Base-by-base conservation (phyloP, 1,140 invertebrate species). In the Orius insidiosus region DNA sequence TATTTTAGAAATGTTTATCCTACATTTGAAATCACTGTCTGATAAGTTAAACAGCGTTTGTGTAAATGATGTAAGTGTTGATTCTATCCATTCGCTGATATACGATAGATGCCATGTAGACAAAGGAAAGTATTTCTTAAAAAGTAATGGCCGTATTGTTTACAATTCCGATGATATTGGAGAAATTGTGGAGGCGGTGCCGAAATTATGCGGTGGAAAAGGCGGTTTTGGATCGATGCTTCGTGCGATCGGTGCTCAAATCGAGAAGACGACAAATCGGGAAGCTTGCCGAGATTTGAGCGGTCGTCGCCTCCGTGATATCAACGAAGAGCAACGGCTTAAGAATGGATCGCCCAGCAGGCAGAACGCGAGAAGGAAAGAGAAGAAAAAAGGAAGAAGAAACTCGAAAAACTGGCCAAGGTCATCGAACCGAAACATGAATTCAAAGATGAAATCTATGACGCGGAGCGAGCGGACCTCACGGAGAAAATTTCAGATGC, bases 241-340 rank as follows among this genome's bases (percentile, higher is more conserved):
- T 4, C 67, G 92, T 51, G 89, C 93, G 0, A 95, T 97, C 65
- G 92, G 93, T 10, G 90, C 90, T 1, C 92, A 97, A 67, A 97
- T 98, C 49, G 90, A 97, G 58, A 97, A 97, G 67, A 96, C 93
- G 8, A 97, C 90, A 5, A 97, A 97, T 58, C 66, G 88, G 36
- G 90, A 97, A 67, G 92, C 93, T n/a, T 97, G 93, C 58, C 65
- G 93, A 48, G 93, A 97, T 66, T 65, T 97, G 3, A 95, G 88
- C 65, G 93, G 94, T 0, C 70, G 93, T 24, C 68, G 93, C 35
- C 65, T 98, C 53, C 68, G 92, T 24, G 92, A 97, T 63, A 93
- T 98, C 0, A 96, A 97, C 59, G 90, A 96, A 70, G 93, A 98
- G 61, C 88, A 96, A 64, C 71, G 87, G 49, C 56, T 94, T 11